Percentiles rank a stretch among this genome's conserved stretches.
These are phyloP conservation scores for Plecotus auritus DNA, from an alignment of 2,113 vertebrate genomes.

Conservation along the genomic window DNA sequence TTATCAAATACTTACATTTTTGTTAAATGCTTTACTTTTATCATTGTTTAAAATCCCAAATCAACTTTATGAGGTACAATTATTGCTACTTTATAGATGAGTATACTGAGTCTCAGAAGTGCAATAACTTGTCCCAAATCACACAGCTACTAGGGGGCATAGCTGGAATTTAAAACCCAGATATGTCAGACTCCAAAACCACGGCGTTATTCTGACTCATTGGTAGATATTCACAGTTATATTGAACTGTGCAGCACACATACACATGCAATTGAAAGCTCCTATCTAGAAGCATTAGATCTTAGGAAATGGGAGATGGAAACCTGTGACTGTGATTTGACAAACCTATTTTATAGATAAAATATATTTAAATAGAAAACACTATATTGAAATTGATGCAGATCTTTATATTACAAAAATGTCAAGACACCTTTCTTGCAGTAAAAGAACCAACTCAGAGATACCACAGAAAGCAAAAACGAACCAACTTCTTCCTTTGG, in stretches of 20 bases:
- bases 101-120: neutral
- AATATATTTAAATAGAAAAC: conserved; percentile 2
- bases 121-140: neutral
- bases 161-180: neutral
- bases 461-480: neutral
- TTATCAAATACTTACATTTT: neutral
- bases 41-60: neutral
- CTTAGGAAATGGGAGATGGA: neutral
- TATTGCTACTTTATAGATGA: neutral
- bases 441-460: neutral
- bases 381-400: neutral
- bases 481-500: neutral
- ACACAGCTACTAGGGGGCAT: neutral
- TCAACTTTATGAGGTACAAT: neutral
- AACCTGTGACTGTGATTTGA: neutral
- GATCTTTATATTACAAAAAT: neutral
- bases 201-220: neutral
- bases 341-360: neutral
- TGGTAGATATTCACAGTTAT: neutral
- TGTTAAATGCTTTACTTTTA: conserved; percentile 12
- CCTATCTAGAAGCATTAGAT: neutral
- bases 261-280: neutral
- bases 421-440: neutral
- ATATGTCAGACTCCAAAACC: neutral
- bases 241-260: neutral